Conservation (phyloP, 2,113 vertebrate species). For the Calypte anna region DNA sequence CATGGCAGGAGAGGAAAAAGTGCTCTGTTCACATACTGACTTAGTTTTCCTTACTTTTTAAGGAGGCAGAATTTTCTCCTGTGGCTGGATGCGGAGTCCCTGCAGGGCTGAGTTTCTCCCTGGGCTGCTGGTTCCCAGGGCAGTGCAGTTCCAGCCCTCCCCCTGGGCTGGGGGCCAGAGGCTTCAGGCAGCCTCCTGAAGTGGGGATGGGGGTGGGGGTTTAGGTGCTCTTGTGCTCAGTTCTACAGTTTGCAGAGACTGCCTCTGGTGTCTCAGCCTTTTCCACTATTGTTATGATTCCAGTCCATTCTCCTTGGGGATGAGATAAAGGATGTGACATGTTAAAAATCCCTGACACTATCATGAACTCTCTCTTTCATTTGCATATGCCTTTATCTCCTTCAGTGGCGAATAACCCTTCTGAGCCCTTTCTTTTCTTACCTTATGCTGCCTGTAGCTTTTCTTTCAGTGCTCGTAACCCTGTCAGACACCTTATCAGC, state of each 20-base stretch:
- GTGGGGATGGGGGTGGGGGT: neutral
- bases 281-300: neutral
- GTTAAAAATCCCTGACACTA: slow-evolving; percentile 2
- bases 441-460: neutral
- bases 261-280: neutral
- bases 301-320: neutral
- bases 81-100: neutral
- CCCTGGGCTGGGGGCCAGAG: accelerated
- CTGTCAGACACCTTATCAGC: slow-evolving; percentile 30
- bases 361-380: neutral
- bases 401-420: neutral
- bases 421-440: neutral
- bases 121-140: neutral
- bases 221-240: neutral
- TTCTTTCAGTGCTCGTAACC: neutral
- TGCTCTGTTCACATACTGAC: neutral
- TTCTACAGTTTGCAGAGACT: neutral
- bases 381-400: neutral
- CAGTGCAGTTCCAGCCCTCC: neutral
- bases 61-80: neutral
- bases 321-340: neutral
- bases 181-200: neutral
- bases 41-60: neutral
- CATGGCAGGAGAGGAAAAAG: neutral
- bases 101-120: neutral